Conservation (phyloP, 2,797 vertebrate genomes). For the Vespertilio murinus region DNA sequence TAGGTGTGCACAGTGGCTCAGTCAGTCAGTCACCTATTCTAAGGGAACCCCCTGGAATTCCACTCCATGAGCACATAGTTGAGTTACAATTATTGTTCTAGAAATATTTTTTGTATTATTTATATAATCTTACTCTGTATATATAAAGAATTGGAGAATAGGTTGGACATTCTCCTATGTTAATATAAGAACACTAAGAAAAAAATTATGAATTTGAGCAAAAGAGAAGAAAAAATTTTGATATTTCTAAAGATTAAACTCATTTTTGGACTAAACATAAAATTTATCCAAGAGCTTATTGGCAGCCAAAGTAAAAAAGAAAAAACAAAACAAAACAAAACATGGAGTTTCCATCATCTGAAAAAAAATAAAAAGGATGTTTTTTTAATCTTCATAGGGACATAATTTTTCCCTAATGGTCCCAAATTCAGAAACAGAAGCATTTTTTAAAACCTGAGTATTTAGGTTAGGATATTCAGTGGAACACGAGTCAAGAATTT, state of each 20-base stretch:
- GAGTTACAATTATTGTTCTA: not conserved
- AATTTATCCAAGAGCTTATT: not conserved
- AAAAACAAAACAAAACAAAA: not conserved
- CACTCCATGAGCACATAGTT: not conserved
- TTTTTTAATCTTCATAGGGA: conserved; percentile 10
- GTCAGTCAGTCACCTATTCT: not conserved
- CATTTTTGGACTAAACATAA: conserved; percentile 25
- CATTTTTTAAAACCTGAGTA: not conserved
- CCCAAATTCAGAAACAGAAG: not conserved
- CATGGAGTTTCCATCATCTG: not conserved
- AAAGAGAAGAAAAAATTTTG: not conserved
- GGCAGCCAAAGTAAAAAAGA: not conserved
- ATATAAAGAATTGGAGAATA: not conserved
- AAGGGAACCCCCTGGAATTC: not conserved
- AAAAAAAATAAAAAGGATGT: not conserved
- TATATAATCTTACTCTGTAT: not conserved
- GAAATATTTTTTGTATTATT: not conserved
- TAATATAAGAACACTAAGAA: not conserved
- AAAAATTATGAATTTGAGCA: not conserved
- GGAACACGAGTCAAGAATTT: not conserved
- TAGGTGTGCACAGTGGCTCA: not conserved
- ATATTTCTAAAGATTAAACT: not conserved
- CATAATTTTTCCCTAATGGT: not conserved
- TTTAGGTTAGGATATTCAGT: not conserved
- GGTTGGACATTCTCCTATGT: not conserved